These are phyloP conservation scores for Drosophila hydei DNA, from an alignment of 1,140 invertebrate genomes.

Conservation along the genomic window DNA sequence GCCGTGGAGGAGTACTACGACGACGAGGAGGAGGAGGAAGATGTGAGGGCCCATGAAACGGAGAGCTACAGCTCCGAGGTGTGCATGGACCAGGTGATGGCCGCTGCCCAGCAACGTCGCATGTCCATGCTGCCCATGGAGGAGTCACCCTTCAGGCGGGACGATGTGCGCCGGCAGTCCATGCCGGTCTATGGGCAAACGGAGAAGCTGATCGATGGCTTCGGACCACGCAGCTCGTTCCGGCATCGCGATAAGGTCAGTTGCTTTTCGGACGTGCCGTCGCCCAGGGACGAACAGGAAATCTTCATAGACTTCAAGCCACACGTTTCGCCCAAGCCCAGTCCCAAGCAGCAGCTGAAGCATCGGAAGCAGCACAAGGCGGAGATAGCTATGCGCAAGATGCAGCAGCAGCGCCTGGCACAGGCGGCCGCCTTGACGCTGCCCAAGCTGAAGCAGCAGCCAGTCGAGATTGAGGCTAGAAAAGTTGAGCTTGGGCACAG, in stretches of 20 bases:
- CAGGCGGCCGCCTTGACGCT: slow-evolving; percentile 64
- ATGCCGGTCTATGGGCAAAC: slow-evolving; percentile 80
- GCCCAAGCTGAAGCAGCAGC: slow-evolving; percentile 56
- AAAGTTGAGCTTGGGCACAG: slow-evolving; percentile 61
- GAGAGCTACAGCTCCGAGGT: slow-evolving; percentile 69
- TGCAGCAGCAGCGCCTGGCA: slow-evolving; percentile 66
- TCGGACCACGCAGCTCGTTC: slow-evolving; percentile 70
- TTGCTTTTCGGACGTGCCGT: slow-evolving; percentile 59
- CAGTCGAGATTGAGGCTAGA: slow-evolving; percentile 64
- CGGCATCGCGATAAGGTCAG: slow-evolving; percentile 71
- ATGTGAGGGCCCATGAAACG: slow-evolving; percentile 56
- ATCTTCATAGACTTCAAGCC: slow-evolving; percentile 95
- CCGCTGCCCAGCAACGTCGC: slow-evolving; percentile 51
- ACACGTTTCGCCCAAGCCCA: slow-evolving; percentile 87
- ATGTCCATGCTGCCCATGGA: slow-evolving; percentile 74
- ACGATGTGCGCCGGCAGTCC: slow-evolving; percentile 71
- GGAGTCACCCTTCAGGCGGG: slow-evolving; percentile 68
- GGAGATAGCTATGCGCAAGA: slow-evolving; percentile 69
- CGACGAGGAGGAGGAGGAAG: slow-evolving; percentile 85
- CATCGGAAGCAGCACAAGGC: slow-evolving; percentile 75
- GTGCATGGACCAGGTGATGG: slow-evolving; percentile 47
- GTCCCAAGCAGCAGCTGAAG: slow-evolving; percentile 85
- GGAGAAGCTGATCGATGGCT: slow-evolving; percentile 76
- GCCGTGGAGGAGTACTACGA: slow-evolving; percentile 84
- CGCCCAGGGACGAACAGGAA: slow-evolving; percentile 88